Percentiles rank a stretch among this genome's conserved stretches.
phyloP scores from a whole-genome alignment of 1,140 invertebrate genomes.

The Scaptomyza hsui region DNA sequence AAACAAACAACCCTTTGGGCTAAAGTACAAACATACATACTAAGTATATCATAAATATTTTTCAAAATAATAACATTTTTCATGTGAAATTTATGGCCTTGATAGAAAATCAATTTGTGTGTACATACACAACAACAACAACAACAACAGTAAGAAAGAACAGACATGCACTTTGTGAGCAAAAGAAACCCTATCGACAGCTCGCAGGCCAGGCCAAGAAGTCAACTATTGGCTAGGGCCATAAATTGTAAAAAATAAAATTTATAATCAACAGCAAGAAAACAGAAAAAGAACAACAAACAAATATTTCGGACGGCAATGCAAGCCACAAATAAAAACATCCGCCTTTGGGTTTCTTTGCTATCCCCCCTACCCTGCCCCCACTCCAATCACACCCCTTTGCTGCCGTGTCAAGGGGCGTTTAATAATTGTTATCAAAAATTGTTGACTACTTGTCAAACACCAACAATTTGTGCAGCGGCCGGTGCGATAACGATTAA shows the following conservation, averaged over 20 bases:
- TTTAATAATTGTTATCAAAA: constrained; percentile 70
- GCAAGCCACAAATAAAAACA: constrained; percentile 62
- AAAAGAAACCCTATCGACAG: constrained; percentile 24
- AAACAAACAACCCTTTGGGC: neutral
- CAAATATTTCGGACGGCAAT: constrained; percentile 20
- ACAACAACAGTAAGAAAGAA: constrained; percentile 2
- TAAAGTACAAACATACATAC: too few species aligned
- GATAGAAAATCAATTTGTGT: constrained; percentile 69
- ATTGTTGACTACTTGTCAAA: constrained; percentile 79
- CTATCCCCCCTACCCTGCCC: too few species aligned
- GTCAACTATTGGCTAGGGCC: constrained; percentile 55
- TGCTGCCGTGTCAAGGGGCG: constrained; percentile 54
- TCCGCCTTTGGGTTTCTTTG: constrained; percentile 34
- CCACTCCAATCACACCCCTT: too few species aligned
- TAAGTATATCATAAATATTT: constrained; percentile 36
- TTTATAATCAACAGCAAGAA: constrained; percentile 43
- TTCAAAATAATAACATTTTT: constrained; percentile 33
- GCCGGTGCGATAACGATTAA: constrained; percentile 71
- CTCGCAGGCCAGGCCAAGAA: constrained; percentile 36
- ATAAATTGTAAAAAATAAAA: constrained; percentile 70
- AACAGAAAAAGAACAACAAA: neutral
- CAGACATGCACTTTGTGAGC: neutral
- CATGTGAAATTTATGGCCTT: constrained; percentile 61
- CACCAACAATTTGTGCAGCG: constrained; percentile 74
- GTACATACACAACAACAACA: constrained; percentile 6